These are phyloP conservation scores for Zaprionus capensis DNA, from an alignment of 1,140 invertebrate species.

Conservation along the genomic window DNA sequence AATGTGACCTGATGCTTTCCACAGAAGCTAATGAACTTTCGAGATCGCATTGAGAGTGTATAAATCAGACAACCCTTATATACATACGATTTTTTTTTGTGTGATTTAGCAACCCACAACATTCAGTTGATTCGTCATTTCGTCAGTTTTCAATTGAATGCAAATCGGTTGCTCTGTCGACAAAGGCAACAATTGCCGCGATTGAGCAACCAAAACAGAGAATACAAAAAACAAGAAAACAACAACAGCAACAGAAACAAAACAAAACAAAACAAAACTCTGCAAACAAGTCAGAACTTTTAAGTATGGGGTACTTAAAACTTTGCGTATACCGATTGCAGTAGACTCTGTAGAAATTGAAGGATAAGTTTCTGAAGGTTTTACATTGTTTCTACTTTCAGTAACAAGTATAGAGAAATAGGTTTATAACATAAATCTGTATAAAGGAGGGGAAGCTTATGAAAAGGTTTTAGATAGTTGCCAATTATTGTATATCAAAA, in stretches of 20 bases:
- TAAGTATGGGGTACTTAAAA: slow-evolving; percentile 1
- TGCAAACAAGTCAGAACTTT: slow-evolving; percentile 19
- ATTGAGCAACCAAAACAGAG: slow-evolving; percentile 31
- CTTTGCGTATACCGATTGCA: neutral
- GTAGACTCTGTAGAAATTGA: neutral
- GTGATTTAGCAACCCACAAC: slow-evolving; percentile 28
- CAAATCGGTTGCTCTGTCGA: slow-evolving; percentile 27
- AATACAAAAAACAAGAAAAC: neutral
- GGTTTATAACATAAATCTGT: too few species aligned
- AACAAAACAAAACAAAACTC: slow-evolving; percentile 6
- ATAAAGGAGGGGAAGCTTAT: too few species aligned
- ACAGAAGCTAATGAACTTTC: slow-evolving; percentile 54
- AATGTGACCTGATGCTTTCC: slow-evolving; percentile 23
- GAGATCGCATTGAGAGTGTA: neutral
- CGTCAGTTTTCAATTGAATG: slow-evolving; percentile 51
- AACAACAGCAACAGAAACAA: slow-evolving; percentile 1
- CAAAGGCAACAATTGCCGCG: slow-evolving; percentile 25
- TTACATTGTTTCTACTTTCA: too few species aligned
- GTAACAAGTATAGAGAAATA: too few species aligned
- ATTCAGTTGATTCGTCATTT: slow-evolving; percentile 21
- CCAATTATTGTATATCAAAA: too few species aligned
- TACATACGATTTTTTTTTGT: neutral
- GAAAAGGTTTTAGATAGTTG: too few species aligned
- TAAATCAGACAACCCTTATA: slow-evolving; percentile 22
- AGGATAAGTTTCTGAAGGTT: neutral